These are phyloP conservation scores for Paratilapia polleni DNA, from an alignment of 2,113 vertebrate species.

Conservation along the genomic window DNA sequence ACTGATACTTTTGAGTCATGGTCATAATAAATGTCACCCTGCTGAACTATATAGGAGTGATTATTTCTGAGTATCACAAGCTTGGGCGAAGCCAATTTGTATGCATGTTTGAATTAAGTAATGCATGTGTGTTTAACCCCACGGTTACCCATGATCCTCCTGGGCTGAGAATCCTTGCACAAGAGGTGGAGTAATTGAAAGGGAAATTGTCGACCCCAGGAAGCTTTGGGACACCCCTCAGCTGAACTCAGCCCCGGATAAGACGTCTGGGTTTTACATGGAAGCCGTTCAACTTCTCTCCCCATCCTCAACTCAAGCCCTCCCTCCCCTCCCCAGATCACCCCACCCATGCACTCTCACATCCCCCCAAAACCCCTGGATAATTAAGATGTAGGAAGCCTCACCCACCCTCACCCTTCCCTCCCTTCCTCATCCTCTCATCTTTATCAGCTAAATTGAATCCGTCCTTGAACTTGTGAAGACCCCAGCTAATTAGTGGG, in stretches of 20 bases:
- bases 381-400: conserved; percentile 72
- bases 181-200: conserved; percentile 63
- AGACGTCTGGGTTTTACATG: conserved; percentile 32
- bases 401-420: conserved; percentile 44
- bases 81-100: neutral
- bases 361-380: conserved; percentile 41
- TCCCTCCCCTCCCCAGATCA: neutral
- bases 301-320: neutral
- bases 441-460: conserved; percentile 78
- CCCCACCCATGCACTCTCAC: neutral
- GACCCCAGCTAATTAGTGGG: conserved; percentile 72
- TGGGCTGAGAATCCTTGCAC: conserved; percentile 10
- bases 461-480: conserved; percentile 75
- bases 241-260: conserved; percentile 52
- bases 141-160: conserved; percentile 9
- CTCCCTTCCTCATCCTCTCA: conserved; percentile 60
- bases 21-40: neutral
- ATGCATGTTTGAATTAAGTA: conserved; percentile 12
- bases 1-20: neutral
- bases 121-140: conserved; percentile 42
- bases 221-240: conserved; percentile 24
- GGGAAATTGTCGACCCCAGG: conserved; percentile 51
- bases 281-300: conserved; percentile 26
- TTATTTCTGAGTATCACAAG: neutral
- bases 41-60: neutral